Evolutionary conservation across 1,140 invertebrate species (phyloP).

Genomic region (Brevipalpus yothersi): DNA sequence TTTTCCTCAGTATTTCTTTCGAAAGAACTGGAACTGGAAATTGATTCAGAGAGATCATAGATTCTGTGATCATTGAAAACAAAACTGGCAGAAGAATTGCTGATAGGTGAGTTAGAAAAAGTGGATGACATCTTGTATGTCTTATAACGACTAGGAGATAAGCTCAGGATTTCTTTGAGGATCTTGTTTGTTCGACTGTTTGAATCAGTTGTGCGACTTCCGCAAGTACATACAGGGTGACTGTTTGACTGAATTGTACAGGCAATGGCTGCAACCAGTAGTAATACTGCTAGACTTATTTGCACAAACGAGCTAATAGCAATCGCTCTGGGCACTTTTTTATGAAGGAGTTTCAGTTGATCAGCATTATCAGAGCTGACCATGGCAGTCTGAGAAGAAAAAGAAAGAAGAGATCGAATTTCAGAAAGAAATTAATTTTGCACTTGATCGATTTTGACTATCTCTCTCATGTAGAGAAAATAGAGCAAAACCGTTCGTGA

Average conservation of each 20-base stretch:
- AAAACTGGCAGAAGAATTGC: not conserved
- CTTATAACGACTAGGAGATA: not conserved
- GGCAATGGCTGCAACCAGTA: not conserved
- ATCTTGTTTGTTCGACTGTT: not conserved
- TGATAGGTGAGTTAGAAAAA: not conserved
- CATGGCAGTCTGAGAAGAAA: not conserved
- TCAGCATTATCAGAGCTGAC: not conserved
- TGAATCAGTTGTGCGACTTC: not conserved
- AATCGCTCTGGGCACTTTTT: not conserved
- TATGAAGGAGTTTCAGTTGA: not conserved
- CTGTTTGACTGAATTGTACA: not conserved
- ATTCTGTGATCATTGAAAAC: too few species aligned
- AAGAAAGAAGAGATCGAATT: not conserved
- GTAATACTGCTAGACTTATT: not conserved
- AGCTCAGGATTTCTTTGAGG: not conserved
- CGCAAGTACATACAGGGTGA: not conserved
- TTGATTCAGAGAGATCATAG: too few species aligned
- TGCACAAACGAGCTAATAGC: not conserved
- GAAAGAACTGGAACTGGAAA: too few species aligned
- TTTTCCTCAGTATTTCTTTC: too few species aligned
- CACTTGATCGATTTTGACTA: not conserved
- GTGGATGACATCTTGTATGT: not conserved
- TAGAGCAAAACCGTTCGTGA: not conserved
- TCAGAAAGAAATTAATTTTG: not conserved
- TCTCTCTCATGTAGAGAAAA: not conserved